Base-by-base conservation (phyloP, 2,888 invertebrate genomes). In the Pseudeuparius sepicola region DNA sequence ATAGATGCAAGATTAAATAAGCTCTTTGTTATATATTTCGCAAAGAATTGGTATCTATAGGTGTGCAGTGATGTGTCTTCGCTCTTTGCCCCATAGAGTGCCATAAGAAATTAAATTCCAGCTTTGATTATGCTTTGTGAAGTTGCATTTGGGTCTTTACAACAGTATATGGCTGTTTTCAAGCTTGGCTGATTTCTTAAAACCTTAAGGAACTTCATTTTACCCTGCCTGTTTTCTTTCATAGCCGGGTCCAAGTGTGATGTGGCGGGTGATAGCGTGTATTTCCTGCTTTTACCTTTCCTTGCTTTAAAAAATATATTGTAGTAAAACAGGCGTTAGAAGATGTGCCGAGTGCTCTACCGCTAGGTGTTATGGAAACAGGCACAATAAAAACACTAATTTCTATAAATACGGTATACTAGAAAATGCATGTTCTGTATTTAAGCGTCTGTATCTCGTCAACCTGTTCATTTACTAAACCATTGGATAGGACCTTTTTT, bases 281-380 rank as follows among this genome's bases (percentile, higher is more conserved):
- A 11, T 5, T 23, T 32, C 14, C 14, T 4, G 24, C 6, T 32
- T 32, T 32, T 5, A 20, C 32, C 10, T 27, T 27, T 4, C 34
- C 34, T 11, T 5, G 34, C 13, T 34, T 34, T 12, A 34, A 15
- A 26, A 34, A 27, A 13, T 27, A 34, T 2, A 27, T 16, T n/a
- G n/a, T n/a, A n/a, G n/a, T n/a, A n/a, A n/a, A n/a, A n/a, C n/a
- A n/a, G n/a, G n/a, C n/a, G n/a, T n/a, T n/a, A n/a, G n/a, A n/a
- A n/a, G n/a, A n/a, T n/a, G n/a, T n/a, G n/a, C n/a, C n/a, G n/a
- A n/a, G n/a, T n/a, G n/a, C n/a, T n/a, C n/a, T n/a, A n/a, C n/a
- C n/a, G n/a, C n/a, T n/a, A n/a, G n/a, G n/a, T n/a, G n/a, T n/a
- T n/a, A n/a, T n/a, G n/a, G n/a, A n/a, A n/a, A n/a, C n/a, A n/a